Conservation (phyloP, 2,113 vertebrate genomes). For the Alectura lathami region DNA sequence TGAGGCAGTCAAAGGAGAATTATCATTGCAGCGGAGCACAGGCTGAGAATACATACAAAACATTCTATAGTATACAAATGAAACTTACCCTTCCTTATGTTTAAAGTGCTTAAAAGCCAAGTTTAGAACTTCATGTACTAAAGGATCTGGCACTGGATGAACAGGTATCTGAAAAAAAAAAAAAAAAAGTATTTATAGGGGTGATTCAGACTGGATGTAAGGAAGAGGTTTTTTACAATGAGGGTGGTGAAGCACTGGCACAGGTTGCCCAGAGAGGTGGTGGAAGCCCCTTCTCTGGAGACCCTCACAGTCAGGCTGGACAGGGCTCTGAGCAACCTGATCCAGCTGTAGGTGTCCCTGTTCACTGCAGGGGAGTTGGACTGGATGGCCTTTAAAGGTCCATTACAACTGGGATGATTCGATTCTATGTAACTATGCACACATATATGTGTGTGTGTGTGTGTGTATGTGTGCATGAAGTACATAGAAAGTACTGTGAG, state of each 20-base stretch:
- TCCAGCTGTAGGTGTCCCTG: no score
- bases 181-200: no score
- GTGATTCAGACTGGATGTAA: no score
- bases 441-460: not conserved
- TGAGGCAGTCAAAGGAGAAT: not conserved
- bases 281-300: no score
- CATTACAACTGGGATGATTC: no score
- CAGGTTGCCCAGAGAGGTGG: no score
- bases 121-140: conserved; percentile 99
- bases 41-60: not conserved
- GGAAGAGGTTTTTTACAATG: no score
- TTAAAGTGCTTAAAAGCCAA: conserved; percentile 99
- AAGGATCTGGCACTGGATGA: conserved; percentile 98
- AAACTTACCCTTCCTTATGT: conserved; percentile 97
- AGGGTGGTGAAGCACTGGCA: no score
- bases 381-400: no score
- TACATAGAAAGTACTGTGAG: not conserved
- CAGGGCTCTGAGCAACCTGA: no score
- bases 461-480: not conserved
- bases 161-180: conserved; percentile 94
- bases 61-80: not conserved
- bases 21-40: not conserved
- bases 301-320: no score
- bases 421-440: not conserved
- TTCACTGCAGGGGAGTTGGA: no score